Evolutionary conservation across 2,888 invertebrate genomes (phyloP).

Genomic region (Pachymerium ferrugineum): DNA sequence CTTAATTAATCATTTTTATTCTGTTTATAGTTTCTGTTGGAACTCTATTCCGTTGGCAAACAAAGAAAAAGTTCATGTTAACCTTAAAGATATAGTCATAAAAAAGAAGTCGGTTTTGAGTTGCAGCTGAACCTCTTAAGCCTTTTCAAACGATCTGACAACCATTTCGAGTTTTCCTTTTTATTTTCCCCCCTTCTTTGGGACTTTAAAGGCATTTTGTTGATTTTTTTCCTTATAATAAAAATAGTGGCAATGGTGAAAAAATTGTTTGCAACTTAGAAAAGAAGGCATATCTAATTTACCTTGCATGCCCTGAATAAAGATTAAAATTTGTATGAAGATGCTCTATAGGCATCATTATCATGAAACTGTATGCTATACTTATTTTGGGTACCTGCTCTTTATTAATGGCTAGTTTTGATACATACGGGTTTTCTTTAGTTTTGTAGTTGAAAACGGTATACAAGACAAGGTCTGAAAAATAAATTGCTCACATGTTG

Average conservation of each 20-base stretch:
- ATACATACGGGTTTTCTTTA: constrained; percentile 27
- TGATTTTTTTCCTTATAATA: constrained; percentile 7
- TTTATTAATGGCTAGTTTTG: constrained; percentile 21
- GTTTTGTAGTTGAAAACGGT: constrained; percentile 20
- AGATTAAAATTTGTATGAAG: neutral
- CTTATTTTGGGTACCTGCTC: constrained; percentile 4
- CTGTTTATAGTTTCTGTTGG: constrained; percentile 59
- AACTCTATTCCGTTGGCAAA: constrained; percentile 72
- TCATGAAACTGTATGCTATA: neutral
- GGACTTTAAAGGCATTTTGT: neutral
- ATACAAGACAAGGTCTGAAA: constrained; percentile 14
- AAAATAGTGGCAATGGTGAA: constrained; percentile 21
- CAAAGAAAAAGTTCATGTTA: constrained; percentile 70
- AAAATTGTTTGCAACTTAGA: constrained; percentile 19
- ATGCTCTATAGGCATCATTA: neutral
- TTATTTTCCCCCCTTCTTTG: neutral
- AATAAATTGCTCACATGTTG: constrained; percentile 22
- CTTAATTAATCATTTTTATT: neutral
- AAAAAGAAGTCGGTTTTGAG: constrained; percentile 58
- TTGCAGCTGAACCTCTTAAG: constrained; percentile 27
- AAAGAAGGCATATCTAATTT: neutral
- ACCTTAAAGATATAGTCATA: constrained; percentile 69
- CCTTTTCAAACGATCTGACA: neutral
- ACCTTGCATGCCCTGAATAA: constrained; percentile 2
- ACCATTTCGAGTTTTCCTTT: neutral